Base-by-base conservation (phyloP, 1,140 invertebrate species). In the Ephestia elutella region DNA sequence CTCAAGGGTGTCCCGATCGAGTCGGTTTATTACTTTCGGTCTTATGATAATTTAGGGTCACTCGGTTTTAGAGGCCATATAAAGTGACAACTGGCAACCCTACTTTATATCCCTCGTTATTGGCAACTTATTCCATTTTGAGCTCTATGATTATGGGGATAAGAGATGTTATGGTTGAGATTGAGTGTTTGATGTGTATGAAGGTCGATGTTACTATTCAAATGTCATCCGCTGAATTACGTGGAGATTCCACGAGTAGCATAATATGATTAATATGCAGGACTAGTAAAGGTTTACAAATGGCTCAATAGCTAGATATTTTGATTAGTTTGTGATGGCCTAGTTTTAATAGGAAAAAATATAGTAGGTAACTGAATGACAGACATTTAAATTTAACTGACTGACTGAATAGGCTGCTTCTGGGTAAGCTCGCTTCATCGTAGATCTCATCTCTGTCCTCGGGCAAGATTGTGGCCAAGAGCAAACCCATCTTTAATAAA, bases 31-130 rank as follows among this genome's bases (percentile, higher is more conserved):
- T 53, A 15, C 50, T 53, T 28, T 18, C 19, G 50, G 18, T 53
- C 20, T 25, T 53, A 53, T 53, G 20, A 53, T 53, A 53, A 53
- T 53, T 53, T 53, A 25, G 50, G 50, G 50, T 53, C 50, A 53
- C 13, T 53, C 50, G 13, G 50, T 53, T 53, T 53, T 53, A 53
- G 50, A 21, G 50, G 50, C 50, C 19, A 53, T 53, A 53, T 44
- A 44, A 44, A 44, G 38, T 44, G 38, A 44, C 38, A 53, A 53
- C 50, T 53, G 50, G 50, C 50, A 53, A 53, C 50, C 50, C 50
- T 53, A 25, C 50, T 53, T 53, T 44, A 44, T 44, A 44, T 15
- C 38, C 38, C 38, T 44, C 38, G 38, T 44, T 44, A 44, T 44
- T 44, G 38, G 15, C n/a, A 44, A 15, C 15, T 44, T 44, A 44